Base-by-base conservation (phyloP, 2,797 vertebrate genomes). In the Cirrhinus mrigala region DNA sequence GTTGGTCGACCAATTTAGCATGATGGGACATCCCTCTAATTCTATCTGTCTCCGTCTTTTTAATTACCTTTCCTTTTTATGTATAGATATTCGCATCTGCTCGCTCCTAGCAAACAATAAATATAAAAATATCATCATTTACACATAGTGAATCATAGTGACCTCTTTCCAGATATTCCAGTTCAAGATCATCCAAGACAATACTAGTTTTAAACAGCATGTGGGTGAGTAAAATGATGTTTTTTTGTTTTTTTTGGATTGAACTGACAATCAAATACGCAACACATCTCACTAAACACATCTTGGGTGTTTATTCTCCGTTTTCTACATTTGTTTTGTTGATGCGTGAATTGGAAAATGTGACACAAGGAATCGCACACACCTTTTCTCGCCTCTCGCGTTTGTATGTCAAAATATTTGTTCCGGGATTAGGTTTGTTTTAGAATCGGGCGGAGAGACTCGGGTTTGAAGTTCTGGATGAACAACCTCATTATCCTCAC, bases 401-500 rank as follows among this genome's bases (percentile, higher is more conserved):
- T 94, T 92, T 92, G 90, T 92, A 92, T 93, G 94, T 95, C 92
- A 95, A 94, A 95, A 95, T 94, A 94, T 95, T 95, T 94, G 94
- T 94, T 92, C 92, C 90, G 85, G 91, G 82, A 87, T 88, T 86
- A 85, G 82, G 91, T 93, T 94, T 94, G 93, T 95, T 94, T 93
- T 90, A 92, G 91, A 93, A 91, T 91, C 89, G 88, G 89, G 92
- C 88, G 88, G 89, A 90, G 90, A 91, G 90, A 93, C 68, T 82
- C 33, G 89, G 92, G 92, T 93, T 94, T 94, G 93, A 95, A 94
- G 94, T 92, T 92, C 92, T 91, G 92, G 92, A 94, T 93, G 93
- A 95, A 94, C 92, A 94, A 93, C 92, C 95, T 95, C 94, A 95
- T 96, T 96, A 95, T 95, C 92, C 92, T 93, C 92, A 93, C 89